These are phyloP conservation scores for Scytalopus superciliaris DNA, from an alignment of 2,113 vertebrate genomes.

Conservation along the genomic window DNA sequence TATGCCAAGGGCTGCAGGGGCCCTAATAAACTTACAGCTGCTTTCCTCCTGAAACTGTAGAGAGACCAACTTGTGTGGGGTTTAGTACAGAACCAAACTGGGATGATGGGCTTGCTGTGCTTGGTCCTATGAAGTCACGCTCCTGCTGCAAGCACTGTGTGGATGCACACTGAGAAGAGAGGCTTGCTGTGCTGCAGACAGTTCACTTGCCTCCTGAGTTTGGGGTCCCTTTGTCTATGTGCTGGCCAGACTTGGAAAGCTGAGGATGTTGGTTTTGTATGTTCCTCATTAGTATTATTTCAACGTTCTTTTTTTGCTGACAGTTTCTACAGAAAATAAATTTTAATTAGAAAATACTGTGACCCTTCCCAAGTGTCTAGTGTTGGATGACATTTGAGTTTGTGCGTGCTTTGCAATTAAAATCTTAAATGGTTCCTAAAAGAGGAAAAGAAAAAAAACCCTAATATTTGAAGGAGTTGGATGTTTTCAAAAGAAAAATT, in stretches of 20 bases:
- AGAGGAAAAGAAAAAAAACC: neutral
- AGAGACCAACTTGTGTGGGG: neutral
- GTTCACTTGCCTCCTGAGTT: neutral
- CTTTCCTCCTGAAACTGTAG: neutral
- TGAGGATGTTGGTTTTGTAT: neutral
- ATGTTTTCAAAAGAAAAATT: conserved; percentile 38
- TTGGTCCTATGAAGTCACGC: neutral
- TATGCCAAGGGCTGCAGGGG: neutral
- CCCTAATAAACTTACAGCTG: neutral
- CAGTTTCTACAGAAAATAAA: neutral
- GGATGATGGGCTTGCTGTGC: neutral
- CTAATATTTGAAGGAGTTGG: neutral
- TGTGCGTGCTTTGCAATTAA: neutral
- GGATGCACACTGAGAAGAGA: neutral
- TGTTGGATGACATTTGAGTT: neutral
- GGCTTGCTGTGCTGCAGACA: neutral
- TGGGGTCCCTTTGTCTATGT: neutral
- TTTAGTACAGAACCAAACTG: neutral
- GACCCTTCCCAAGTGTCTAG: neutral
- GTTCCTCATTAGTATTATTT: neutral
- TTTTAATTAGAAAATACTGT: neutral
- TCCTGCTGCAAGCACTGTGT: neutral
- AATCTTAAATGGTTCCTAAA: neutral
- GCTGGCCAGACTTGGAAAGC: neutral
- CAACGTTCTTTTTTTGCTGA: neutral